Base-by-base conservation (phyloP, 2,888 invertebrate genomes). In the Phyllotreta striolata region DNA sequence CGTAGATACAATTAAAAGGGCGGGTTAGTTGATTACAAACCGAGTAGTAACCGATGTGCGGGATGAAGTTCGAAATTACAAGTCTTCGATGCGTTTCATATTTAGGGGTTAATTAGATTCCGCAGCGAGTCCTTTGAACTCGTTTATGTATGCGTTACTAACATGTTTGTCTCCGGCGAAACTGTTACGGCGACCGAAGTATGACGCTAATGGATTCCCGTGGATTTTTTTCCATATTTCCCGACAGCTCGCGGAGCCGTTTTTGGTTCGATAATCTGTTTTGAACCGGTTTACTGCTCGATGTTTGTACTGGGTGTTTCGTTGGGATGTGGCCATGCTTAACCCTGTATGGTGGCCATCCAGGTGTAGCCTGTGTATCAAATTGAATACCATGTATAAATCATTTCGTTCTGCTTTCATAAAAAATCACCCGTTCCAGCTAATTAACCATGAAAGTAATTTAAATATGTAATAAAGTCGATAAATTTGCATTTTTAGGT, bases 111-210 rank as follows among this genome's bases (percentile, higher is more conserved):
- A 72, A 68, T 72, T 69, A 68, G 70, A 70, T 70, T 70, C 54
- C 61, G n/a, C n/a, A 59, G 56, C 68, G 10, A 64, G 69, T 68
- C 67, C 74, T 76, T 76, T 76, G 76, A 76, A 74, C 72, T 70
- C 68, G 71, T 69, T 69, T 72, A 72, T 72, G 72, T 73, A 71
- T 73, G 73, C 73, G 74, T 74, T 72, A 73, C 73, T 74, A 76
- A 76, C 73, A 70, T 74, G 72, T 73, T 72, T 72, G 72, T 74
- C 72, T 68, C 68, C 67, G 70, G 69, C 56, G 63, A 70, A 72
- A 74, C 74, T 73, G 72, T 68, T 71, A 68, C 72, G 67, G 71
- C 69, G 72, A 69, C 69, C 70, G 70, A 73, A 69, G 72, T 69
- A 70, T 70, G 68, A 66, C 69, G 72, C 73, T 74, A 73, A 74